These are phyloP conservation scores for Scaptomyza tumidula DNA, from an alignment of 2,888 invertebrate genomes.

Conservation along the genomic window DNA sequence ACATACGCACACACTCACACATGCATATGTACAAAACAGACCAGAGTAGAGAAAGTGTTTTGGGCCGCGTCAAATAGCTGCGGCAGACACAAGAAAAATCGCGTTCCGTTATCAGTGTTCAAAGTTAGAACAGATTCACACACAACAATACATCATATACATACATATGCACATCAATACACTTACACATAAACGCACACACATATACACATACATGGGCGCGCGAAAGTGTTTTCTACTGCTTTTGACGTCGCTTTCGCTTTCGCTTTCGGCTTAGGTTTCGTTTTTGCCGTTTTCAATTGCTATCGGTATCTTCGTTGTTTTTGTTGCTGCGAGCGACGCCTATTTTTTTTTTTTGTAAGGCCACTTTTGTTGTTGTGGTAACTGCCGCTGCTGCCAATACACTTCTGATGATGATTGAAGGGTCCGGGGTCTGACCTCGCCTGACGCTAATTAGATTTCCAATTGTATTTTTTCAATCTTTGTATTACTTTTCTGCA, in stretches of 20 bases:
- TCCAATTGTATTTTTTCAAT: slow-evolving; percentile 48
- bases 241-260: slow-evolving; percentile 53
- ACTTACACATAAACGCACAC: slow-evolving; percentile 7
- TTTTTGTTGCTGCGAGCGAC: slow-evolving; percentile 29
- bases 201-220: slow-evolving; percentile 22
- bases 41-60: slow-evolving; percentile 42
- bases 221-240: slow-evolving; percentile 49
- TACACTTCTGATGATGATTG: slow-evolving; percentile 43
- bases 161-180: slow-evolving; percentile 17
- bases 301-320: slow-evolving; percentile 15
- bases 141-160: neutral
- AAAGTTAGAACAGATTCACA: slow-evolving; percentile 40
- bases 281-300: slow-evolving; percentile 20
- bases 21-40: neutral
- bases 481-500: slow-evolving; percentile 1
- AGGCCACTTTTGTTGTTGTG: slow-evolving; percentile 29
- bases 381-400: slow-evolving; percentile 32
- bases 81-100: slow-evolving; percentile 41
- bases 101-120: slow-evolving; percentile 56
- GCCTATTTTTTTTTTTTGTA: slow-evolving; percentile 17
- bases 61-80: slow-evolving; percentile 31
- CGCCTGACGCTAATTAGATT: slow-evolving; percentile 63
- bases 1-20: slow-evolving; percentile 1
- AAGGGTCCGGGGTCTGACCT: slow-evolving; percentile 29
- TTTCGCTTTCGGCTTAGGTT: slow-evolving; percentile 66